These are phyloP conservation scores for Anagyrus pseudococci DNA, from an alignment of 2,888 invertebrate genomes.

Conservation along the genomic window DNA sequence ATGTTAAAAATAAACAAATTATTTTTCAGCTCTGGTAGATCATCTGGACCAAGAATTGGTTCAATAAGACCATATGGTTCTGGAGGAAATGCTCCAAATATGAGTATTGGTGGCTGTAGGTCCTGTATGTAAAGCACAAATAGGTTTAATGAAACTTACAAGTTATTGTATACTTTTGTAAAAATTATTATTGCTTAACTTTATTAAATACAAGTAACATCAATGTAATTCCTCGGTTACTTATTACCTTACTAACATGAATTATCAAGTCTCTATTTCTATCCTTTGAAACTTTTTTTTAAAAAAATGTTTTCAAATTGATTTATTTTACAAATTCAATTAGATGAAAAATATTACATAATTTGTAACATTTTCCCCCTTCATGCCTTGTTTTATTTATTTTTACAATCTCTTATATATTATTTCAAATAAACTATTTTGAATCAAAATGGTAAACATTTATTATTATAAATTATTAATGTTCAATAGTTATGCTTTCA, in stretches of 20 bases:
- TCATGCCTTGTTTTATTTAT: slow-evolving; percentile 5
- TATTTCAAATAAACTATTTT: no score
- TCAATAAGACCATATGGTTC: slow-evolving; percentile 23
- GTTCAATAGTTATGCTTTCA: no score
- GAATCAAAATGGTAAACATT: no score
- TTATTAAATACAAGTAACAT: slow-evolving; percentile 37
- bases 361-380: slow-evolving; percentile 3
- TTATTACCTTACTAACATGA: no score
- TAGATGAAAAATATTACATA: slow-evolving; percentile 11
- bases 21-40: slow-evolving; percentile 20
- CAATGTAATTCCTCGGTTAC: no score
- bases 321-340: slow-evolving; percentile 1
- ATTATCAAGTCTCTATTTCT: background rate
- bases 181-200: no score
- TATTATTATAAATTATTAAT: no score
- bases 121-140: slow-evolving; percentile 45
- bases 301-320: slow-evolving; percentile 2
- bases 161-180: background rate
- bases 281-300: slow-evolving; percentile 18
- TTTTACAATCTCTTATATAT: background rate
- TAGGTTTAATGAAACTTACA: background rate
- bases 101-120: slow-evolving; percentile 49
- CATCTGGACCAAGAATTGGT: slow-evolving; percentile 30
- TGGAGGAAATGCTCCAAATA: slow-evolving; percentile 33
- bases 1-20: background rate